Percentiles rank a stretch among this genome's conserved stretches.
Conservation (phyloP, 2,797 vertebrate species). For the Crypturellus tataupa region DNA sequence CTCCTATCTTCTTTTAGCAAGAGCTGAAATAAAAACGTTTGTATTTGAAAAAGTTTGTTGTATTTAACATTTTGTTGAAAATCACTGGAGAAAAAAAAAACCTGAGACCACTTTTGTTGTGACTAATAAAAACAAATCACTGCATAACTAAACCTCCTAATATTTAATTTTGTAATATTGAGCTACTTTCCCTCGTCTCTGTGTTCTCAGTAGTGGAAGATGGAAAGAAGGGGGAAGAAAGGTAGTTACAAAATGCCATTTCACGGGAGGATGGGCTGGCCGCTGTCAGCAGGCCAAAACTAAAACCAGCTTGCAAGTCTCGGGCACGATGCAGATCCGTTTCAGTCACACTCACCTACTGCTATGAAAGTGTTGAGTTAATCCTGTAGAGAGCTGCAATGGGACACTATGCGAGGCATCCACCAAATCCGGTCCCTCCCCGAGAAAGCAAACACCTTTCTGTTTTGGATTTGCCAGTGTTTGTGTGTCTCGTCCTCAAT, state of each 20-base stretch:
- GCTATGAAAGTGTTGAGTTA: constrained; percentile 9
- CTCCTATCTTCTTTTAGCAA: background rate
- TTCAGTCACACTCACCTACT: constrained; percentile 3
- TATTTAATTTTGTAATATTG: background rate
- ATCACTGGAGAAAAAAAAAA: background rate
- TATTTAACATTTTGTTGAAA: background rate
- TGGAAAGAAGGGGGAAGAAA: background rate
- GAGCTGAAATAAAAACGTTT: background rate
- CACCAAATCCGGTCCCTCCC: background rate
- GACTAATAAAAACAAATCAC: background rate
- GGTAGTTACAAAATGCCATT: background rate
- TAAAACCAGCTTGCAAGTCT: background rate
- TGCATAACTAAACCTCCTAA: background rate
- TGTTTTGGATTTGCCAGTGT: background rate
- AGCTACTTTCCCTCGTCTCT: background rate
- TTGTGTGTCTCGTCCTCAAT: background rate
- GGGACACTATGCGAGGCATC: background rate
- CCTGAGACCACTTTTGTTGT: background rate
- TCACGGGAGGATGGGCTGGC: background rate
- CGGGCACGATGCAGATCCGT: background rate
- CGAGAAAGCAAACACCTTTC: background rate
- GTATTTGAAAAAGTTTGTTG: background rate
- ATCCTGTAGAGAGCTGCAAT: background rate
- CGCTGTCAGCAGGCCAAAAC: constrained; percentile 12
- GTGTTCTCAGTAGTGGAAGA: background rate